Base-by-base conservation (phyloP, 2,113 vertebrate genomes). In the Trematomus loennbergii region DNA sequence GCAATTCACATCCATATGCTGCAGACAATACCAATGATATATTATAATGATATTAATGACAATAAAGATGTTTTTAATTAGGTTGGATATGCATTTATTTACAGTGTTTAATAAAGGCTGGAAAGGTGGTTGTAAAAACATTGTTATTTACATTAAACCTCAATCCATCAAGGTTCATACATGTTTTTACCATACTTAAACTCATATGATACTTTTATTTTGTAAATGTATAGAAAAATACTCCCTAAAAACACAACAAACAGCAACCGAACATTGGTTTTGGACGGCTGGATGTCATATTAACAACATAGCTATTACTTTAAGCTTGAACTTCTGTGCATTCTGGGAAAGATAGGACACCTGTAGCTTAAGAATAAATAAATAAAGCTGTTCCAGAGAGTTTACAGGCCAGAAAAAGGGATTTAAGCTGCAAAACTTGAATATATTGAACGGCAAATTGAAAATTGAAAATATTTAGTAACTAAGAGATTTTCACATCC, bases 21-120 rank as follows among this genome's bases (percentile, higher is more conserved):
- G 87, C 88, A 91, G 83, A 81, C 77, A 85, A 45, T 87, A 87
- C 67, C 75, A 83, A 74, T 78, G 68, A 82, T 88, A 88, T 90
- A 75, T 69, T 80, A 82, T 70, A 15, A 87, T 91, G 69, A 85
- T 83, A 86, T 90, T 67, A 90, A 45, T 84, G 66, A 88, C 81
- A 94, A 93, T 93, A 92, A 94, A 92, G 66, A 79, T 79, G 75
- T 84, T 92, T 91, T 86, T 79, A 85, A 84, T 87, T 77, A 79
- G 71, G 22, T 57, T 84, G 57, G 57, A 64, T 49, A 68, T 72
- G 29, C 18, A 60, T 90, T 89, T 79, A 88, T 91, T 85, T 75
- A 78, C 57, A 73, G 12, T 10, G 33, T 50, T 73, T 55, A 61
- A 7, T 40, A 7, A 9, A 9, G 36, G 8, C 36, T 40, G 36